A percentile compares a stretch with the other conserved stretches of the same genome.
Conservation (phyloP, 2,113 vertebrate genomes). For the Hyaena hyaena region DNA sequence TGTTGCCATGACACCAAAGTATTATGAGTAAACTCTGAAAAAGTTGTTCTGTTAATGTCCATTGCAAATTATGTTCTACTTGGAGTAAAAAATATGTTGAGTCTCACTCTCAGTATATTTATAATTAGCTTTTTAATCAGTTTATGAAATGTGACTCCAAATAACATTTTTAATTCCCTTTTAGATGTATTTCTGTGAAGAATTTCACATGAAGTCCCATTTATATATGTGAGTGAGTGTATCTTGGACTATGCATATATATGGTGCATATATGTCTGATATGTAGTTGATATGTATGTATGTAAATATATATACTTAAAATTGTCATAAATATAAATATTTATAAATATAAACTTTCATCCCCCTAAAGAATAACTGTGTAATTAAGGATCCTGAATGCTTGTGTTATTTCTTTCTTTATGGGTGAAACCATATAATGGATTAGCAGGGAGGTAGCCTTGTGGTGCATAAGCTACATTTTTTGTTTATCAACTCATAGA, state of each 20-base stretch:
- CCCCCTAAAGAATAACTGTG: neutral
- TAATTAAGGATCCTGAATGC: neutral
- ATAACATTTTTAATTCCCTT: neutral
- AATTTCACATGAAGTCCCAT: neutral
- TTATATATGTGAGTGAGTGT: neutral
- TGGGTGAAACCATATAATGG: neutral
- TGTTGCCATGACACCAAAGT: neutral
- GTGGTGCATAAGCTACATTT: neutral
- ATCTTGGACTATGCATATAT: neutral
- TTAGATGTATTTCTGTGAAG: neutral
- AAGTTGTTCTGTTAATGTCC: neutral
- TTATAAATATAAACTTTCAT: neutral
- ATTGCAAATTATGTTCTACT: neutral
- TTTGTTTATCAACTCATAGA: neutral
- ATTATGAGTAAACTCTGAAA: neutral
- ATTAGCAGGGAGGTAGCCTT: neutral
- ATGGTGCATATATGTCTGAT: neutral
- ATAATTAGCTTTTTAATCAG: constrained; percentile 4
- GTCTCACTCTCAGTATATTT: neutral
- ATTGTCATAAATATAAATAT: neutral
- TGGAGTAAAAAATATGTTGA: neutral
- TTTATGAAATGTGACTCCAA: neutral
- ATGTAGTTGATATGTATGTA: neutral
- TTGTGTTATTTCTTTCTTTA: neutral
- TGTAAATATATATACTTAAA: neutral